Conservation (phyloP, 1,140 invertebrate genomes). For the Scylla paramamosain region DNA sequence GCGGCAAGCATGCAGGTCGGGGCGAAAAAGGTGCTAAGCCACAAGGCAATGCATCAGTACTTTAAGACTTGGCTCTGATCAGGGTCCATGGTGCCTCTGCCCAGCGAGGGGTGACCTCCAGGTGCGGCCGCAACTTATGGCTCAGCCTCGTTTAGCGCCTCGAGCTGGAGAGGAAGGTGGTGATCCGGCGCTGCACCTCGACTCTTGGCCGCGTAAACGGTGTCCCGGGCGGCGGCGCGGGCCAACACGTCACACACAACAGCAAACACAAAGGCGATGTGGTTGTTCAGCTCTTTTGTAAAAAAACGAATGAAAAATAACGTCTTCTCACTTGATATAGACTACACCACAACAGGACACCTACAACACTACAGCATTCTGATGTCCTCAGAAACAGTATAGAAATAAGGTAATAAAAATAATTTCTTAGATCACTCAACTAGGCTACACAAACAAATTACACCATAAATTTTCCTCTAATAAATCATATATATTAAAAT, state of each 20-base stretch:
- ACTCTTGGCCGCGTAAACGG: constrained; percentile 29
- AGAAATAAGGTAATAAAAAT: constrained; percentile 77
- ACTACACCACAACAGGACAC: constrained; percentile 72
- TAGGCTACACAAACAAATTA: constrained; percentile 76
- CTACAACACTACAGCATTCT: constrained; percentile 70
- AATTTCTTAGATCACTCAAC: constrained; percentile 77
- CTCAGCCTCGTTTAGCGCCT: constrained; percentile 65
- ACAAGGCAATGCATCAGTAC: constrained; percentile 68
- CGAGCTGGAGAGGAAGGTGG: constrained; percentile 63
- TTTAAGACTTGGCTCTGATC: constrained; percentile 48
- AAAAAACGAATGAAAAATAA: constrained; percentile 75
- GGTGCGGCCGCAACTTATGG: constrained; percentile 49
- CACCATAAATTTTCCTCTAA: constrained; percentile 76
- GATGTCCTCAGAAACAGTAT: constrained; percentile 72
- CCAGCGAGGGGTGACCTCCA: constrained; percentile 66
- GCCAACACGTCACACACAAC: constrained; percentile 53
- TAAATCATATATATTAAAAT: constrained; percentile 77
- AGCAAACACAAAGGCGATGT: constrained; percentile 75
- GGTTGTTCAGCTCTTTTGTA: constrained; percentile 66
- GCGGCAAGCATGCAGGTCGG: constrained; percentile 71
- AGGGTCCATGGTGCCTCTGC: constrained; percentile 69
- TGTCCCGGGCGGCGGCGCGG: neutral
- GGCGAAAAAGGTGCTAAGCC: constrained; percentile 73
- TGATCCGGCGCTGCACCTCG: constrained; percentile 54
- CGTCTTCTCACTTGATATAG: constrained; percentile 59